Evolutionary conservation across 2,797 vertebrate species (phyloP).

Genomic region (Enteromius radiatus): DNA sequence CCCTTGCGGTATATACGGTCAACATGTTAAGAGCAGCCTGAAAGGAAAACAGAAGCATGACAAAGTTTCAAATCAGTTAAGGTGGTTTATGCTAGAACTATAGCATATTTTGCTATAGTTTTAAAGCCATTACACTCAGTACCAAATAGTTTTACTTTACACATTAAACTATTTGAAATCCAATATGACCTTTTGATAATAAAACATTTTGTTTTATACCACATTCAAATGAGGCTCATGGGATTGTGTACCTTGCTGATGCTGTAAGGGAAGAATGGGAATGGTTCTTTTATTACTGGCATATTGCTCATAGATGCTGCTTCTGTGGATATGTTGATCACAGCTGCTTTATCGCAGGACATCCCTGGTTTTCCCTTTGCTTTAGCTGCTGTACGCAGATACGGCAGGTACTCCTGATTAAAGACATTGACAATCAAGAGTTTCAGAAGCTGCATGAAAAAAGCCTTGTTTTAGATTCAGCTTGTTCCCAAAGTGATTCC

Average conservation of each 20-base stretch:
- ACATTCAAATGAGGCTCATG: background rate
- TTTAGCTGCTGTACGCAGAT: slow-evolving; percentile 69
- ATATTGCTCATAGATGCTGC: slow-evolving; percentile 64
- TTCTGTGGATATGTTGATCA: slow-evolving; percentile 69
- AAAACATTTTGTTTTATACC: background rate
- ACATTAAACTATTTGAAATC: background rate
- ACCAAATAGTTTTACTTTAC: no score
- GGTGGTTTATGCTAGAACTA: background rate
- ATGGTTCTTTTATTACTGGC: background rate
- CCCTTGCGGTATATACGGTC: slow-evolving; percentile 55
- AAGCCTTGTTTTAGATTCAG: background rate
- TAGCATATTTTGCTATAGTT: background rate
- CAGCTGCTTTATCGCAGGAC: slow-evolving; percentile 75
- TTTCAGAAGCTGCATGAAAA: background rate
- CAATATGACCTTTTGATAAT: background rate
- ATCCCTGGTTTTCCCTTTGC: slow-evolving; percentile 65
- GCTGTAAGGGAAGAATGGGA: slow-evolving; percentile 65
- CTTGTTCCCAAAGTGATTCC: background rate
- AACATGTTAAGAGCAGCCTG: slow-evolving; percentile 66
- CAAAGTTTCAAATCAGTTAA: background rate
- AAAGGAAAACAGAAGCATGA: slow-evolving; percentile 4
- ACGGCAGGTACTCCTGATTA: slow-evolving; percentile 74
- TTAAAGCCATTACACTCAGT: no score
- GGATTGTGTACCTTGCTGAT: slow-evolving; percentile 72
- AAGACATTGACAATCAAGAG: background rate